Evolutionary conservation across 2,113 vertebrate species (phyloP).

Genomic region (Rhodinocichla rosea): DNA sequence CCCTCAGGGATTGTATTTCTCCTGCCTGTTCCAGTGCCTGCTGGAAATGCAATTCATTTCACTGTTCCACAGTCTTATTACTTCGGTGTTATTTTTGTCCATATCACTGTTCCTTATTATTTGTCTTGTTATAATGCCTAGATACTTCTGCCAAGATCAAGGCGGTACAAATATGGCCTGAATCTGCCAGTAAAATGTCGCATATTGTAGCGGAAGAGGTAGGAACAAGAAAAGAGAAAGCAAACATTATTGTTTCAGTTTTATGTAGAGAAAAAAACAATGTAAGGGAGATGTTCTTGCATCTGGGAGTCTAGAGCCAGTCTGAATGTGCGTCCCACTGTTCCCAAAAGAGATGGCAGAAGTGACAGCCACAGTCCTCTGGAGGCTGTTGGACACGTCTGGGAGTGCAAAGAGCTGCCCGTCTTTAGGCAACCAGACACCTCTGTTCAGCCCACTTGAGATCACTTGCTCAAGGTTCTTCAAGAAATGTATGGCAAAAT

Average conservation of each 20-base stretch:
- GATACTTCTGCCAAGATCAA: not conserved
- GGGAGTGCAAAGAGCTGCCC: rapidly evolving
- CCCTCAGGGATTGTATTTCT: not conserved
- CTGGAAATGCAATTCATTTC: not conserved
- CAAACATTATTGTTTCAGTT: not conserved
- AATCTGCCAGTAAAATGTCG: not conserved
- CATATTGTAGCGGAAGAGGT: not conserved
- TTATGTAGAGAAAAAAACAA: not conserved
- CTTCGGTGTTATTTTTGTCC: not conserved
- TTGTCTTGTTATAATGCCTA: not conserved
- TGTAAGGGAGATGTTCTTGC: not conserved
- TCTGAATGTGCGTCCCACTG: not conserved
- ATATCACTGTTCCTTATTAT: not conserved
- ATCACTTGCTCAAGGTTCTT: not conserved
- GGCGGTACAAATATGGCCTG: not conserved
- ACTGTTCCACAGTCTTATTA: not conserved
- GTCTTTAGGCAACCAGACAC: not conserved
- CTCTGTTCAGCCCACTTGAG: not conserved
- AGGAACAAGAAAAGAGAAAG: not conserved
- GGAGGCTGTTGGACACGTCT: not conserved
- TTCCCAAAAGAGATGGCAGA: not conserved
- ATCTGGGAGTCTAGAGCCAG: not conserved
- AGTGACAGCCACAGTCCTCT: not conserved
- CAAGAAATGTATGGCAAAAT: not conserved
- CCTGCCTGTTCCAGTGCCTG: not conserved